phyloP scores from a whole-genome alignment of 2,888 invertebrate genomes.

The Falcaria lacertinaria region DNA sequence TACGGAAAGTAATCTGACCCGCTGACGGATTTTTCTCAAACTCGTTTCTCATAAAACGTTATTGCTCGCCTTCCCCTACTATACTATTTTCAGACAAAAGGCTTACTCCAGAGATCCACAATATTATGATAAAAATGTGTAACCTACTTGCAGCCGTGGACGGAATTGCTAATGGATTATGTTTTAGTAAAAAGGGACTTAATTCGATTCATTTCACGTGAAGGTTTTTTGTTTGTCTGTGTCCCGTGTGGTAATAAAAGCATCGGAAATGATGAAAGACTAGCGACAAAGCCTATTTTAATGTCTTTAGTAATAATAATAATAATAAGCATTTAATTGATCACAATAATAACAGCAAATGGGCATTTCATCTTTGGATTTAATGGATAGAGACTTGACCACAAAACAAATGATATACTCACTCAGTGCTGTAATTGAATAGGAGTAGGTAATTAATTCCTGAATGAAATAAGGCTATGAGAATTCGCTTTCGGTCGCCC shows the following conservation, averaged over 20 bases:
- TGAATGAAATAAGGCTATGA: constrained; percentile 3
- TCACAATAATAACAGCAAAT: too few relatives aligned
- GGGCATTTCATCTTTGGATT: background rate
- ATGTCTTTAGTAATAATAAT: too few relatives aligned
- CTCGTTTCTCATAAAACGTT: background rate
- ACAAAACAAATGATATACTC: too few relatives aligned
- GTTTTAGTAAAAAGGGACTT: background rate
- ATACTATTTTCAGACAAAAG: background rate
- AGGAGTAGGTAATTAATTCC: background rate
- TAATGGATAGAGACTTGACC: background rate
- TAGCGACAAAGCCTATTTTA: too few relatives aligned
- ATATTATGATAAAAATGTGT: background rate
- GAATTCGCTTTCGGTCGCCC: constrained; percentile 8
- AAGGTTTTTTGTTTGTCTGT: background rate
- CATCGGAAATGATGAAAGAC: too few relatives aligned
- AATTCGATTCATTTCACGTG: background rate
- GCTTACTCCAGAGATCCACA: background rate
- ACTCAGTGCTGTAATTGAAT: background rate
- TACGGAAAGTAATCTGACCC: background rate
- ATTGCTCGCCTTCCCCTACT: background rate
- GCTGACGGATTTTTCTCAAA: background rate
- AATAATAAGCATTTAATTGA: too few relatives aligned
- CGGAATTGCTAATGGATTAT: background rate
- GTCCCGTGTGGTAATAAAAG: background rate
- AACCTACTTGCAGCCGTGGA: background rate